Evolutionary conservation across 2,797 vertebrate species (phyloP), one percentile per base, ranked within the genome.

Genomic region (Lindbergichthys nudifrons): DNA sequence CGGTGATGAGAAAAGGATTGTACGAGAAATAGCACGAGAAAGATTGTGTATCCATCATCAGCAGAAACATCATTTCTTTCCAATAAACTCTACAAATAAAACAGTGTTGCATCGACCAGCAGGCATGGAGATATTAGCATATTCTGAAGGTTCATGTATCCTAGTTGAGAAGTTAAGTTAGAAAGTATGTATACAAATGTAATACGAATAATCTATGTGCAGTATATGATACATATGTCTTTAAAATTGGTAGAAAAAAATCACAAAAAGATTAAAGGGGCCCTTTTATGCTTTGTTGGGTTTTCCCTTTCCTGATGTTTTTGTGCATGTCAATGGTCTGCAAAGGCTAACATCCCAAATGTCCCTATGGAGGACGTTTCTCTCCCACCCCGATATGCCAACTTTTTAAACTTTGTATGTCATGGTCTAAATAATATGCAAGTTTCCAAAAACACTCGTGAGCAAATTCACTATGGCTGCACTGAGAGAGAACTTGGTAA

Each of bases 11-110:
- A 26, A 57, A 36, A 12, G 3, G 48, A 39, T 73, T 80, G 51
- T 26, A 12, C n/a, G n/a, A n/a, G n/a, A n/a, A 21, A 21, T 32
- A 16, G 70, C 59, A n/a, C 5, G 3, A 12, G 56, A 61, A 54
- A 36, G 32, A 36, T 32, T 75, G 15, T 59, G 51, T 32, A 13
- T 62, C 71, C 13, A 11, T 48, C 69, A 64, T n/a, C 32, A 57
- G 66, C 60, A 67, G 14, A 62, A 66, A 54, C 19, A 47, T n/a
- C 15, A 3, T 46, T 36, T 67, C 0, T n/a, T 57, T 58, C 10
- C 32, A 45, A 39, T 21, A 59, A 11, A 59, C 43, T 21, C 16
- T 16, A 26, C 7, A 42, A 48, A 15, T 56, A 36, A 36, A 36
- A 9, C 23, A 18, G 14, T 63, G 64, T 21, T 59, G 15, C 11